phyloP scores from a whole-genome alignment of 1,140 invertebrate genomes.

The Trinorchestia longiramus region DNA sequence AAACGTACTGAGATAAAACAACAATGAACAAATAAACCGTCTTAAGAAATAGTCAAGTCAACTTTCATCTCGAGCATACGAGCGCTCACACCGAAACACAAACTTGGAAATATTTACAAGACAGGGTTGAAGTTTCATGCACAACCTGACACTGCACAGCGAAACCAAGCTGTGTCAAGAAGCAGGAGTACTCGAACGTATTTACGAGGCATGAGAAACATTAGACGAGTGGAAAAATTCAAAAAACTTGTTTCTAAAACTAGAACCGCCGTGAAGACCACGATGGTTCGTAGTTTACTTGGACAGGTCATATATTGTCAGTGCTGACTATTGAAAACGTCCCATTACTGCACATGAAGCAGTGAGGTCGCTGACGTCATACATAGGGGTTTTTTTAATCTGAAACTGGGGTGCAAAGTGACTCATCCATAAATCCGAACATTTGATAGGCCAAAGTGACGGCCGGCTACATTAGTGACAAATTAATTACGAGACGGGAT shows the following conservation, averaged over 20 bases:
- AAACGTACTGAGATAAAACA: neutral
- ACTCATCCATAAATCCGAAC: neutral
- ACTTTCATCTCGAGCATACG: neutral
- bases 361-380: neutral
- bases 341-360: neutral
- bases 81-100: neutral
- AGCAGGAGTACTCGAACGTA: neutral
- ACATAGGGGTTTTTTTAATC: neutral
- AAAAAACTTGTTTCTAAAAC: neutral
- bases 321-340: neutral
- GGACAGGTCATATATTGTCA: neutral
- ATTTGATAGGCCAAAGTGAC: neutral
- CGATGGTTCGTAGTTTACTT: constrained; percentile 3
- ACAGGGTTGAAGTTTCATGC: neutral
- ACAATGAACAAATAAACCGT: neutral
- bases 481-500: neutral
- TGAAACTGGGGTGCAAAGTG: neutral
- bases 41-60: neutral
- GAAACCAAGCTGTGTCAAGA: neutral
- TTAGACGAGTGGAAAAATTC: neutral
- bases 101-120: neutral
- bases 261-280: neutral
- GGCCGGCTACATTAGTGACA: neutral
- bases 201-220: neutral
- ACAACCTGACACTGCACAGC: neutral